Base-by-base conservation (phyloP, 2,113 vertebrate species). In the Ursus arctos region DNA sequence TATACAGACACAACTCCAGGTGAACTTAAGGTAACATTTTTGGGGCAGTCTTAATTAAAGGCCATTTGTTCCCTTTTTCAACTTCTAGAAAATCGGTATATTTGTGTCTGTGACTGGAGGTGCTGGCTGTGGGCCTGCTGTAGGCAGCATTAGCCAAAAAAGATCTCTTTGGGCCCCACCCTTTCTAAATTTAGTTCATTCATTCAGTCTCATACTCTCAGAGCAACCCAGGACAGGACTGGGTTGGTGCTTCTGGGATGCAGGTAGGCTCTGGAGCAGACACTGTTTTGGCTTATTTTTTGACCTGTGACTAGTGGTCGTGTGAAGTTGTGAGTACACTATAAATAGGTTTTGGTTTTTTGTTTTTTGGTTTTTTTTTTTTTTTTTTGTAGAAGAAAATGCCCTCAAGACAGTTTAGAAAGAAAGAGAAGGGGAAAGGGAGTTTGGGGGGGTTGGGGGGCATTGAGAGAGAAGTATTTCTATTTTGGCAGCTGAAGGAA, bases 171-270 rank as follows among this genome's bases (percentile, higher is more conserved):
- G 79, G 55, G 97, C 96, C 97, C 71, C 95, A n/a, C 91, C 96
- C 94, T 97, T 95, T 97, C 97, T 97, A 93, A 96, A 96, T 97
- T 98, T 98, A 98, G 96, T 84, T 97, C 97, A 96, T 98, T 98
- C 94, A 95, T 96, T 88, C 79, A 98, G 95, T 96, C 91, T 98
- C 95, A 96, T 95, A 90, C 96, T 97, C 80, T 86, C 36, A 89
- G 92, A 95, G 95, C 95, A n/a, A 40, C 79, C 26, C 86, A 69
- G 93, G 81, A 49, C 12, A 81, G 67, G 71, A 83, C n/a, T 89
- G 76, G 74, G 91, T 95, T 97, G 93, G 92, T 97, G 1, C 72
- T 98, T 92, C 63, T 79, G 91, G 71, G 81, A 83, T 88, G 22
- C 71, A 19, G n/a, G 15, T 57, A 82, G 43, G 92, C 16, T 93